phyloP scores from a whole-genome alignment of 1,140 invertebrate genomes.

The Heliothis virescens region DNA sequence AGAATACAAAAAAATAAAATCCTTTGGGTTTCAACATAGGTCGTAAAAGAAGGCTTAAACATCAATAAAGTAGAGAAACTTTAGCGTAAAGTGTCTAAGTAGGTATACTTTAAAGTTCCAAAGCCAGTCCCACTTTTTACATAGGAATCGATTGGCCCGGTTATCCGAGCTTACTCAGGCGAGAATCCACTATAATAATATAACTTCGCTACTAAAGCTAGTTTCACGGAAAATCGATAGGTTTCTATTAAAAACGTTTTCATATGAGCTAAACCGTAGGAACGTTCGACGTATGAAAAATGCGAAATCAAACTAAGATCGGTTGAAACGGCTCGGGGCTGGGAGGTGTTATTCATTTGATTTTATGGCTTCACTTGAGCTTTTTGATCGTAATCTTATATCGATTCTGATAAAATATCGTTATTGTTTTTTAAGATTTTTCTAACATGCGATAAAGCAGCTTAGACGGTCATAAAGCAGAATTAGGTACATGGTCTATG shows the following conservation, averaged over 20 bases:
- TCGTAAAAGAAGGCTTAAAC: conserved; percentile 38
- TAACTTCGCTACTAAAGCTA: conserved; percentile 49
- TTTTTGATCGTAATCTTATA: conserved; percentile 32
- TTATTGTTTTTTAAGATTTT: conserved; percentile 18
- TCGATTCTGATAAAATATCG: conserved; percentile 28
- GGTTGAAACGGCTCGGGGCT: conserved; percentile 11
- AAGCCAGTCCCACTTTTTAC: conserved; percentile 50
- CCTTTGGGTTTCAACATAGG: neutral
- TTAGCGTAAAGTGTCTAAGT: conserved; percentile 45
- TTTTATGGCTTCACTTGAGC: conserved; percentile 25
- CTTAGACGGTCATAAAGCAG: neutral
- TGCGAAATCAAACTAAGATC: conserved; percentile 39
- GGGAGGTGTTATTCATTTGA: conserved; percentile 36
- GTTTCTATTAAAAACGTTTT: conserved; percentile 51
- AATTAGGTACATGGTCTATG: neutral
- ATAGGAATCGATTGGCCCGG: conserved; percentile 53
- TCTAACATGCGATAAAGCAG: conserved; percentile 3
- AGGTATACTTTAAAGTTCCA: conserved; percentile 49
- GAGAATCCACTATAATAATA: conserved; percentile 55
- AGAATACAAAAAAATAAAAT: too few relatives aligned
- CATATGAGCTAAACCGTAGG: conserved; percentile 38
- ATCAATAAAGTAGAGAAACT: conserved; percentile 39
- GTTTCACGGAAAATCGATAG: conserved; percentile 49
- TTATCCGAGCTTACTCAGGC: conserved; percentile 53
- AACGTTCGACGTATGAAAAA: conserved; percentile 36